Base-by-base conservation (phyloP, 2,797 vertebrate species). In the Carapus acus region DNA sequence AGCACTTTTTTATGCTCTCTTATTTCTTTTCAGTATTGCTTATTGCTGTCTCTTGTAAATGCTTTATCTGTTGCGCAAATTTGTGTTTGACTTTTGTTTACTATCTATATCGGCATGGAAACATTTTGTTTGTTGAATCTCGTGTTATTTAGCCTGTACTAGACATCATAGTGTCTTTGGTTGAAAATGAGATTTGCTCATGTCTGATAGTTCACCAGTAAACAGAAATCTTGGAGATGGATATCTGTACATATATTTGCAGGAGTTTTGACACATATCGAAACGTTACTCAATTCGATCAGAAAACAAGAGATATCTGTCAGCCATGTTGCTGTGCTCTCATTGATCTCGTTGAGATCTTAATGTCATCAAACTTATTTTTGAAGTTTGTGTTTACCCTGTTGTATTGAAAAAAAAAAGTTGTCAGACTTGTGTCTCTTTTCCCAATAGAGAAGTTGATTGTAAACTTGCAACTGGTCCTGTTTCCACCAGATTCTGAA, bases 281-380 rank as follows among this genome's bases (percentile, higher is more conserved):
- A 75, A 67, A 58, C 20, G 42, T 57, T 71, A 73, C 78, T 53
- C 1, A 67, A 69, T 77, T 78, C 14, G 68, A 78, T 71, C 57
- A 62, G 58, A 80, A 62, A 54, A 70, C 67, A 67, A 71, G 66
- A 62, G 63, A 74, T 79, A 70, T 82, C 65, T 57, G 62, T 85
- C 79, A 77, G 80, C 83, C 68, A 19, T 12, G 76, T 80, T 38
- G 81, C 81, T 86, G 82, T 78, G 67, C 82, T 90, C 73, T 86
- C 75, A 69, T 92, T 90, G 91, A 93, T 93, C 91, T 91, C 85
- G 82, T 90, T 77, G 88, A 91, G 91, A 91, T 93, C 90, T 91
- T 81, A 84, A 86, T 84, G 84, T 89, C 90, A 88, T 90, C 88
- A 85, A 92, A 94, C 91, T 94, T 92, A 88, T 92, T 93, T 86